phyloP scores from a whole-genome alignment of 2,113 vertebrate genomes.

The Sinocyclocheilus grahami region DNA sequence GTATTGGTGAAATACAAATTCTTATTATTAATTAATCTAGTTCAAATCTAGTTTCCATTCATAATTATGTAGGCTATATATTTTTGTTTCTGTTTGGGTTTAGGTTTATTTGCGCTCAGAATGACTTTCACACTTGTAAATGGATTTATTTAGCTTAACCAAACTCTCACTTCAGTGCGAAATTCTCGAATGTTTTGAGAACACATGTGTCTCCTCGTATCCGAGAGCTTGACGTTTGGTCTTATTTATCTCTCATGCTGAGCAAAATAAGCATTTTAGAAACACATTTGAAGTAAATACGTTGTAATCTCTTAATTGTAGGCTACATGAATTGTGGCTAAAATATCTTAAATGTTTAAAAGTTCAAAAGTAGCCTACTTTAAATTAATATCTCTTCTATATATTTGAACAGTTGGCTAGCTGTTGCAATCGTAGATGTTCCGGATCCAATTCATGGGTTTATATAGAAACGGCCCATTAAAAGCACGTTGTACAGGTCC shows the following conservation, averaged over 20 bases:
- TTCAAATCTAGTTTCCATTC: background rate
- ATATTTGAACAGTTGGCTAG: background rate
- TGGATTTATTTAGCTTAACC: slow-evolving; percentile 53
- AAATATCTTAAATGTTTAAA: background rate
- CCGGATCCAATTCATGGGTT: slow-evolving; percentile 69
- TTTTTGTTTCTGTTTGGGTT: background rate
- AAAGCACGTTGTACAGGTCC: slow-evolving; percentile 33
- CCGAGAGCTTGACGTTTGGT: slow-evolving; percentile 35
- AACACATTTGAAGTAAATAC: background rate
- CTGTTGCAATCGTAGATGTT: slow-evolving; percentile 38
- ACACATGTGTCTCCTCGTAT: slow-evolving; percentile 19
- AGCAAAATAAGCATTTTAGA: slow-evolving; percentile 8
- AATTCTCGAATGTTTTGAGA: slow-evolving; percentile 31
- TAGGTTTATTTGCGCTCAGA: background rate
- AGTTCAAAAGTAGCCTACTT: background rate
- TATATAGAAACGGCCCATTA: slow-evolving; percentile 67
- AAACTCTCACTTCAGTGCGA: slow-evolving; percentile 48
- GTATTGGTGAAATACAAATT: background rate
- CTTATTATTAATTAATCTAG: background rate
- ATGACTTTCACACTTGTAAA: slow-evolving; percentile 53
- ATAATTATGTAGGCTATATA: background rate
- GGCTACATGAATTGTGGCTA: background rate
- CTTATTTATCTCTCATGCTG: slow-evolving; percentile 20
- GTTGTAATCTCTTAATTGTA: background rate
- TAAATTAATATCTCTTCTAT: background rate